Percentiles rank a stretch among this genome's conserved stretches.
Conservation (phyloP, 2,888 invertebrate species). For the Junonia oenone region DNA sequence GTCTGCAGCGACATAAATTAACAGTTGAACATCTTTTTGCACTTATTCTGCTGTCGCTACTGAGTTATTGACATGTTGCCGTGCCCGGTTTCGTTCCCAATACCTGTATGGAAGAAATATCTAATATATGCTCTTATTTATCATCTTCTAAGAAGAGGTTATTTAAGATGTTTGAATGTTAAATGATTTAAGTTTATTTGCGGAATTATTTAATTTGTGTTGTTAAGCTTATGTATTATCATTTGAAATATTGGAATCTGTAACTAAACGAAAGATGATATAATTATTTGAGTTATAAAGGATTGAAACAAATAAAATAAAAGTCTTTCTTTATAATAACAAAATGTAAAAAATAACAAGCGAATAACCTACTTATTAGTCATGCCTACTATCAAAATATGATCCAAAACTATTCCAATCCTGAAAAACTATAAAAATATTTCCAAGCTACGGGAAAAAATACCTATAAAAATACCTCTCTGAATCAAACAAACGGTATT, state of each 20-base stretch:
- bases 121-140: not conserved
- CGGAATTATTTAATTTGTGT: too few relatives aligned
- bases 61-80: constrained; percentile 28
- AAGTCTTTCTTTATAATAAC: too few relatives aligned
- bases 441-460: constrained; percentile 3
- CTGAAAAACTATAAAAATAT: not conserved
- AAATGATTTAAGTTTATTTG: too few relatives aligned
- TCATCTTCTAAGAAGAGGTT: too few relatives aligned
- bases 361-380: too few relatives aligned
- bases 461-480: constrained; percentile 19
- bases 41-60: constrained; percentile 24
- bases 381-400: not conserved
- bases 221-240: too few relatives aligned
- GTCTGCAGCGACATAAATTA: constrained; percentile 24
- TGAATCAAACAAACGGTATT: constrained; percentile 32
- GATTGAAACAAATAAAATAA: too few relatives aligned
- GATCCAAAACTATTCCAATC: not conserved
- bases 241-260: too few relatives aligned
- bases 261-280: too few relatives aligned
- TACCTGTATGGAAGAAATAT: constrained; percentile 3
- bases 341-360: too few relatives aligned
- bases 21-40: constrained; percentile 26
- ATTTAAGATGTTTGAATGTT: not conserved
- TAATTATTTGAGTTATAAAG: too few relatives aligned
- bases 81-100: constrained; percentile 24